Conservation (phyloP, 2,797 vertebrate species). For the Brachyrhaphis roseni region DNA sequence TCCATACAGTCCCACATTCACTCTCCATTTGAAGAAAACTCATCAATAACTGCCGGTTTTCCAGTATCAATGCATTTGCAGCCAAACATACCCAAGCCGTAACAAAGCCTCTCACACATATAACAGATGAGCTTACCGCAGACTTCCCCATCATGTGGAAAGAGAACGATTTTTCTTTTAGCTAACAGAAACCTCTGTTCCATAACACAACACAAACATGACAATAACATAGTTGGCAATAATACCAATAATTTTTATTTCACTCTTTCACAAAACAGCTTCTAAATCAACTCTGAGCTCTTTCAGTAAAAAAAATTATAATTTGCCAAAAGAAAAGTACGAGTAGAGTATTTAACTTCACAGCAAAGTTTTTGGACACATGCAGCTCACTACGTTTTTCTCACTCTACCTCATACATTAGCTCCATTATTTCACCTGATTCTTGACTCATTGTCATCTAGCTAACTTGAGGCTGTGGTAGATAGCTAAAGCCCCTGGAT, state of each 20-base stretch:
- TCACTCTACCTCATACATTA: slow-evolving; percentile 7
- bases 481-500: slow-evolving; percentile 73
- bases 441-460: slow-evolving; percentile 65
- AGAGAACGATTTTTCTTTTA: slow-evolving; percentile 19
- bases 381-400: slow-evolving; percentile 53
- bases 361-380: slow-evolving; percentile 51
- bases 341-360: slow-evolving; percentile 62
- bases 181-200: slow-evolving; percentile 8
- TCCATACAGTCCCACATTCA: slow-evolving; percentile 13
- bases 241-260: slow-evolving; percentile 11
- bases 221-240: slow-evolving; percentile 5
- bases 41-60: slow-evolving; percentile 27
- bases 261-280: not conserved
- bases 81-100: slow-evolving; percentile 14
- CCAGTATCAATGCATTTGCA: slow-evolving; percentile 13
- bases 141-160: slow-evolving; percentile 13
- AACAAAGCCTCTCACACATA: slow-evolving; percentile 17
- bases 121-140: slow-evolving; percentile 27
- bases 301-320: slow-evolving; percentile 55
- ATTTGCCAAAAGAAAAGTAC: slow-evolving; percentile 54
- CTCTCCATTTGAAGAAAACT: slow-evolving; percentile 16
- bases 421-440: slow-evolving; percentile 59
- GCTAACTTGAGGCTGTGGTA: slow-evolving; percentile 68
- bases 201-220: slow-evolving; percentile 2
- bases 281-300: slow-evolving; percentile 3